phyloP scores from a whole-genome alignment of 2,113 vertebrate species.

The Epinephelus lanceolatus region DNA sequence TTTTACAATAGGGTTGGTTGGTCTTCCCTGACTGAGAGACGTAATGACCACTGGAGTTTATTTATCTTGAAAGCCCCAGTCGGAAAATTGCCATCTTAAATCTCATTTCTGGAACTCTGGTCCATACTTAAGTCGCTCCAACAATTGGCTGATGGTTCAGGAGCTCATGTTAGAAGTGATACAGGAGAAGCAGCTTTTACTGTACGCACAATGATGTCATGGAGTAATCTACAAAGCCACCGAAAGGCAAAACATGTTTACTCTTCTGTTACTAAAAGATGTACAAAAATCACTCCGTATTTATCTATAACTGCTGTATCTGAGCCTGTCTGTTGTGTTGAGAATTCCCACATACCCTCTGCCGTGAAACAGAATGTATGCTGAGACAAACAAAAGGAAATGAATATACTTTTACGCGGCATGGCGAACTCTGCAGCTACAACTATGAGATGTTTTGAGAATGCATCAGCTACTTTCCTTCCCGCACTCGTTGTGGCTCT shows the following conservation, averaged over 20 bases:
- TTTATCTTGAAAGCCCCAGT: constrained; percentile 42
- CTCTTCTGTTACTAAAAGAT: neutral
- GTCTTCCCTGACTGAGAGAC: constrained; percentile 34
- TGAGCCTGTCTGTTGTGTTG: neutral
- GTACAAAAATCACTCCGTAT: neutral
- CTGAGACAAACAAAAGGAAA: neutral
- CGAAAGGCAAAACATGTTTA: constrained; percentile 3
- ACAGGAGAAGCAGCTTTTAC: constrained; percentile 4
- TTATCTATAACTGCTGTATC: neutral
- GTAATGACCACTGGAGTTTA: constrained; percentile 45
- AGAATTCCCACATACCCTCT: neutral
- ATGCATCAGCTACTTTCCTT: constrained; percentile 29
- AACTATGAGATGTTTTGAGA: constrained; percentile 16
- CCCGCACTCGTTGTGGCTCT: constrained; percentile 7
- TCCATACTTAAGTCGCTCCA: constrained; percentile 45
- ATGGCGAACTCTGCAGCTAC: constrained; percentile 7
- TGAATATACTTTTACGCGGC: constrained; percentile 13
- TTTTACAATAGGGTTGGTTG: constrained; percentile 37
- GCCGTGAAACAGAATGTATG: neutral
- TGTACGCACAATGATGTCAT: constrained; percentile 1
- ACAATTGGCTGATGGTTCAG: constrained; percentile 5
- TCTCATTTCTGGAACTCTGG: constrained; percentile 40
- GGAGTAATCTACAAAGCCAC: constrained; percentile 16
- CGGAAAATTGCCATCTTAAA: constrained; percentile 38
- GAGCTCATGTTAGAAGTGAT: neutral